Base-by-base conservation (phyloP, 2,113 vertebrate genomes). In the Cebidichthys violaceus region DNA sequence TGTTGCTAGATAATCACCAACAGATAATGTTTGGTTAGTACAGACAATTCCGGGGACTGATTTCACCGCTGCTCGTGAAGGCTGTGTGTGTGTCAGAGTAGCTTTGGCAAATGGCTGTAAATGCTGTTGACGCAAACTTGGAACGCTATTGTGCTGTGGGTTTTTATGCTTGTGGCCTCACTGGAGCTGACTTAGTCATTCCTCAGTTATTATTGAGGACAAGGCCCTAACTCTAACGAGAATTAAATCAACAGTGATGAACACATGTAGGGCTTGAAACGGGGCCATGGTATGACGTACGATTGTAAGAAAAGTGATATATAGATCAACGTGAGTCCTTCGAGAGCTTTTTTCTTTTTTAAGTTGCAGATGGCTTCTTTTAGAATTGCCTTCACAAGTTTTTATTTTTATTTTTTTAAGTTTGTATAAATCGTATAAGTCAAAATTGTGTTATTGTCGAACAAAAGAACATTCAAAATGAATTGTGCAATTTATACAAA, bases 11-110 rank as follows among this genome's bases (percentile, higher is more conserved):
- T 89, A 89, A 94, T 93, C 89, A 92, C 89, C 81, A 83, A 75
- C 85, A 91, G 89, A 88, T 89, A 89, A 86, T 86, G 84, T 91
- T 90, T 91, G 89, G 88, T 91, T 92, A 87, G 84, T 15, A 10
- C 50, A 76, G 79, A 88, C 54, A 91, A 86, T 90, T 89, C 89
- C 80, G 77, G 84, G 82, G 76, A 88, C 82, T 77, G 83, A 86
- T 87, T 90, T 86, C 73, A 88, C 83, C 86, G 54, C 79, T 47
- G 78, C 88, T 81, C 18, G 8, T 11, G 41, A 68, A 37, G 22
- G 41, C 83, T 68, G 50, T 65, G 70, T 9, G 43, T 47, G 55
- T 27, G 78, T 83, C 47, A 55, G 70, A 75, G 41, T 20, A 73
- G 70, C 68, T 70, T 70, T 76, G 85, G 72, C 70, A 70, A 86